Evolutionary conservation across 2,888 invertebrate species (phyloP), one percentile per base, ranked within the genome.

Genomic region (Chymomyza amoena): DNA sequence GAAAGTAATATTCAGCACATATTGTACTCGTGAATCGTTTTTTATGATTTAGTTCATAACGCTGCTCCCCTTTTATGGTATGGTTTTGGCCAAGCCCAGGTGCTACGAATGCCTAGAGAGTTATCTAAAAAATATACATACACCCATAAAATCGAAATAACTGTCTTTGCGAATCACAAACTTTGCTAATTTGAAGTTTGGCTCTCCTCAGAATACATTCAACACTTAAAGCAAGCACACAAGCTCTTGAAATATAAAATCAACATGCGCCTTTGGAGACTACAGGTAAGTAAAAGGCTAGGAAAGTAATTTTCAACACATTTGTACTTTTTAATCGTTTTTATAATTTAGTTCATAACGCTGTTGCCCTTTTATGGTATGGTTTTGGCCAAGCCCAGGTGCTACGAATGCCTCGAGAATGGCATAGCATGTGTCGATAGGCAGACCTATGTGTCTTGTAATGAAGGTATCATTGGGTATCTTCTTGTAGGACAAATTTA

Each of bases 341-440:
- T 20, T 20, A 54, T 5, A 15, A 7, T 57, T 15, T 57, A 66
- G 61, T 61, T 61, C 3, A 18, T 66, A 39, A 18, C 60, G 36
- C 52, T 66, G 54, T 6, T 66, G 15, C 16, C 36, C 62, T 52
- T 76, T 57, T 7, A 10, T 18, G 68, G 15, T 56, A 7, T 28
- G 59, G 20, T 51, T 32, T 13, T 61, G 16, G 36, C 36, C 18
- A 51, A 66, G 2, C 20, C 61, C n/a, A 66, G 61, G 61, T 66
- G 66, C 54, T 39, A 61, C 39, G 61, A 25, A 10, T 66, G 66
- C 54, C 52, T 66, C 10, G 54, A 61, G 9, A 61, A 60, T 20
- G 66, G 66, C 10, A 61, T 61, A 16, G 66, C 66, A n/a, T 66
- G 66, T 36, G n/a, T 61, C 10, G 61, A 66, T 36, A 61, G 13